phyloP scores from a whole-genome alignment of 1,140 invertebrate genomes.

The Tetraneura akinire region DNA sequence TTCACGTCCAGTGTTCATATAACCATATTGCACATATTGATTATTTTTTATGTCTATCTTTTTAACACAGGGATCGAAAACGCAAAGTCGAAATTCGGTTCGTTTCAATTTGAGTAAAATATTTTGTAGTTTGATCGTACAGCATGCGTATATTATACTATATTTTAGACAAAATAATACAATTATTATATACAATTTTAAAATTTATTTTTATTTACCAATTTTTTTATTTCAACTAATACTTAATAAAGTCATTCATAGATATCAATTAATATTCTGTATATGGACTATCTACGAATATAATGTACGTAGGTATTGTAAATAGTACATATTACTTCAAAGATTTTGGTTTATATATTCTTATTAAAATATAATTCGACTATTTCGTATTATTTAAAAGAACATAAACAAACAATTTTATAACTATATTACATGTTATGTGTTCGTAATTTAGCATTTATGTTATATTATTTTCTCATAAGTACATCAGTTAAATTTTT shows the following conservation, averaged over 20 bases:
- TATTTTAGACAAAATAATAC: not conserved
- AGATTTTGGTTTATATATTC: not conserved
- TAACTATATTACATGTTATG: no score
- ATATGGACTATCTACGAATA: no score
- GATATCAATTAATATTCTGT: no score
- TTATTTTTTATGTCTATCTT: conserved; percentile 46
- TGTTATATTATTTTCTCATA: no score
- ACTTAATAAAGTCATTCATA: not conserved
- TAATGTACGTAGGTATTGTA: no score
- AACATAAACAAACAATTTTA: no score
- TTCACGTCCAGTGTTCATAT: not conserved
- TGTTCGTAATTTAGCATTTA: no score
- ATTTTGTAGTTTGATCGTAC: conserved; percentile 10
- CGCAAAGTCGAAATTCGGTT: conserved; percentile 56
- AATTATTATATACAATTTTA: no score
- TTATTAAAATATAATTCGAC: not conserved
- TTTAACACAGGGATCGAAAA: conserved; percentile 56
- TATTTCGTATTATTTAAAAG: no score
- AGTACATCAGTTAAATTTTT: no score
- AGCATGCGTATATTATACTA: not conserved
- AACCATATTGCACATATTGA: conserved; percentile 28
- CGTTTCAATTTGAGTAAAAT: conserved; percentile 49
- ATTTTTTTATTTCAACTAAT: not conserved
- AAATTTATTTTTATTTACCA: not conserved
- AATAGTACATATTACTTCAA: not conserved